Evolutionary conservation across 2,113 vertebrate genomes (phyloP).

Genomic region (Clarias magur): DNA sequence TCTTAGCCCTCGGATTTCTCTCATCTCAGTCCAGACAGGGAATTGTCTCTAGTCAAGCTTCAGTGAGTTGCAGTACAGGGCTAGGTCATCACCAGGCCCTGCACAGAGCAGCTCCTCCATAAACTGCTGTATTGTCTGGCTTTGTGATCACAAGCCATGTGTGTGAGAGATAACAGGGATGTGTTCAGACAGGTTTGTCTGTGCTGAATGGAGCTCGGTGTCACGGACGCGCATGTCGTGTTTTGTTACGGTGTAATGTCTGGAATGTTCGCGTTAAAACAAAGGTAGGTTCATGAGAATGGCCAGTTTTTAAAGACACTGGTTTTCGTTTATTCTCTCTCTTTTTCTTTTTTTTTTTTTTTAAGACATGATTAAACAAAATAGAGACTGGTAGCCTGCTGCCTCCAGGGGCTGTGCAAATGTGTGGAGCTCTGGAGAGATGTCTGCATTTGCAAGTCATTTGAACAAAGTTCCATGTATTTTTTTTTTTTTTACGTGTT

Average conservation of each 20-base stretch:
- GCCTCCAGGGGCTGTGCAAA: background rate
- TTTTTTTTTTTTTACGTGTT: background rate
- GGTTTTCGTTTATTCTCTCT: too few relatives aligned
- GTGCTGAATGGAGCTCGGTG: slow-evolving; percentile 11
- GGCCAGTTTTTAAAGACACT: background rate
- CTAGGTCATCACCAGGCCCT: slow-evolving; percentile 32
- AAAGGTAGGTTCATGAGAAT: background rate
- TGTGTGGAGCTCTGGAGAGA: background rate
- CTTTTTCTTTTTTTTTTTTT: background rate
- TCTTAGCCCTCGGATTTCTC: background rate
- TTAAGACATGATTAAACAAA: background rate
- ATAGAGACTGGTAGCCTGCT: background rate
- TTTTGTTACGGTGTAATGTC: background rate
- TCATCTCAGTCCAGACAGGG: slow-evolving; percentile 10
- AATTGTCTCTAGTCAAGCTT: slow-evolving; percentile 29
- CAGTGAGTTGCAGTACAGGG: slow-evolving; percentile 27
- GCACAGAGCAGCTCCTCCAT: slow-evolving; percentile 32
- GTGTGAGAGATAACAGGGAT: slow-evolving; percentile 33
- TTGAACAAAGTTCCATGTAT: background rate
- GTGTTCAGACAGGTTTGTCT: slow-evolving; percentile 42
- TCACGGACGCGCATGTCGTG: background rate
- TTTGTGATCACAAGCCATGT: slow-evolving; percentile 20
- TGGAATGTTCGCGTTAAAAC: slow-evolving; percentile 23
- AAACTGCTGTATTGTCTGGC: slow-evolving; percentile 8
- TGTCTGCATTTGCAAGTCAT: background rate